Percentiles rank a stretch among this genome's conserved stretches.
phyloP scores from a whole-genome alignment of 2,888 invertebrate genomes.

The Leptinotarsa haldemani region DNA sequence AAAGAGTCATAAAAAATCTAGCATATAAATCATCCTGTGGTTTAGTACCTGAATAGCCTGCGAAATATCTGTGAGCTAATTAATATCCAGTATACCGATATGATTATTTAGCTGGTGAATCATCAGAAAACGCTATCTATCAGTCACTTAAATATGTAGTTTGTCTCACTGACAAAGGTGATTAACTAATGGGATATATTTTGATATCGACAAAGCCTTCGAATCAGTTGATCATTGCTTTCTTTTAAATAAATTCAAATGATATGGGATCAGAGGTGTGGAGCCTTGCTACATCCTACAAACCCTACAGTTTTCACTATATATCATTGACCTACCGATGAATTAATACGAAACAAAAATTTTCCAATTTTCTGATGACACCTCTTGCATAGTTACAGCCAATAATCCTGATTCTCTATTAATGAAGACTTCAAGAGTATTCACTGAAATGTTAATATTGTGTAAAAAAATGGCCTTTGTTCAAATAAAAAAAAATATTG shows the following conservation, averaged over 20 bases:
- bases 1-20: not conserved
- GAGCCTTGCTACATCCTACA: not conserved
- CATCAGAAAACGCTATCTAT: not conserved
- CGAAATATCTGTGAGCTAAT: not conserved
- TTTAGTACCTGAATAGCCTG: not conserved
- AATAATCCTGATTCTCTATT: not conserved
- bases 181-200: not conserved
- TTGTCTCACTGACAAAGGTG: not conserved
- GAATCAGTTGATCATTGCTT: not conserved
- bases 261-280: not conserved
- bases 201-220: not conserved
- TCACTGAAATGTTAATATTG: not conserved
- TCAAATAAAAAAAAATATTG: not conserved
- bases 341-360: not conserved
- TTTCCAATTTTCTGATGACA: not conserved
- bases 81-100: not conserved
- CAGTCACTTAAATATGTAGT: not conserved
- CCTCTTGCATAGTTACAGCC: not conserved
- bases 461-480: not conserved
- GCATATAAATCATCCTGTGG: not conserved
- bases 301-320: not conserved
- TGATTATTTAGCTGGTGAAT: not conserved
- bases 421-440: not conserved
- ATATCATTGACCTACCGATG: not conserved
- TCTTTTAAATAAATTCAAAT: not conserved